Base-by-base conservation (phyloP, 1,140 invertebrate genomes). In the Potamilus streckersoni region DNA sequence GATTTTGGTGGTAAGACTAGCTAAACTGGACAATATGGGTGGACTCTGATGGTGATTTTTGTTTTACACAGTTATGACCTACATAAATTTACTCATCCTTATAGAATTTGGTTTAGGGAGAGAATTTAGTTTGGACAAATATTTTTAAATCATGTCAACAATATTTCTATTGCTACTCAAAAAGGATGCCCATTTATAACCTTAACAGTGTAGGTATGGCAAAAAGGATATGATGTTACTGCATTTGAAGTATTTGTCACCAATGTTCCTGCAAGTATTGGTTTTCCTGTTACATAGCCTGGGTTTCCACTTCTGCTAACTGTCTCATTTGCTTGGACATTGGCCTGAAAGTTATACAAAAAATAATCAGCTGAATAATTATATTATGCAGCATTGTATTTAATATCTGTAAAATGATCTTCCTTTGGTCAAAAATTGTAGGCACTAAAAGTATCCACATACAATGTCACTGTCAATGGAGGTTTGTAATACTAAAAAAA, bases 221-320 rank as follows among this genome's bases (percentile, higher is more conserved):
- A 31, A 27, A 60, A 60, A 74, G 64, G 66, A 74, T 65, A 69
- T 61, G 14, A 31, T 59, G 27, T 56, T 12, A 8, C 67, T 19
- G 3, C n/a, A 57, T 60, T 23, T n/a, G 62, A 27, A 8, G 58
- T 38, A 55, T n/a, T 31, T 69, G 64, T 63, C 15, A 69, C 57
- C 31, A 71, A 64, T 5, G 49, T 80, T 19, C 91, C 92, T 71
- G 90, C 87, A 71, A 94, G 87, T 31, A 94, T 89, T 2, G 93
- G 93, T 80, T 92, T 92, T 13, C 92, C 92, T 27, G 89, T 67
- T 19, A 92, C 80, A 81, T 94, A 94, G 8, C 94, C 93, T 17
- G 93, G 93, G 88, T 93, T 93, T 67, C 93, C 94, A 86, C 93
- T 94, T 68, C 91, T 82, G 67, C 80, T 81, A 83, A 89, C 71